Evolutionary conservation across 2,113 vertebrate genomes (phyloP).

Genomic region (Coptodon rendalli): DNA sequence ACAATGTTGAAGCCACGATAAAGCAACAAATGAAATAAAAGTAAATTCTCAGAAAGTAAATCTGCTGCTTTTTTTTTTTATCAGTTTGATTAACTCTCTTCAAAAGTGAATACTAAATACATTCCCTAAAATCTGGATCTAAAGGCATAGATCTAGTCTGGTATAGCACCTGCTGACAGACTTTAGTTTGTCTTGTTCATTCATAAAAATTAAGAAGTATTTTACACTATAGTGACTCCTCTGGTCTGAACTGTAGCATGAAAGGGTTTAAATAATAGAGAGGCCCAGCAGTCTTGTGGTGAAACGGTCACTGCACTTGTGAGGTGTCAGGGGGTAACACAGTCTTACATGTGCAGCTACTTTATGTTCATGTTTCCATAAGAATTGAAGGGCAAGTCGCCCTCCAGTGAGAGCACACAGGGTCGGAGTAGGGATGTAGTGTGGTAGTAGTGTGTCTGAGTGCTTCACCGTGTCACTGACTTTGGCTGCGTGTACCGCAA

Average conservation of each 20-base stretch:
- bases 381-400: not conserved
- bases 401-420: not conserved
- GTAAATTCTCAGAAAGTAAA: not conserved
- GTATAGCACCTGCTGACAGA: not conserved
- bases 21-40: not conserved
- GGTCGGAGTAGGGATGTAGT: not conserved
- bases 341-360: slow-evolving; percentile 7
- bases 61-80: not conserved
- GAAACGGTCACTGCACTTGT: slow-evolving; percentile 31
- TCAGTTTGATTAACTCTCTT: not conserved
- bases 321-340: slow-evolving; percentile 14
- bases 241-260: not conserved
- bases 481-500: not conserved
- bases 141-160: not conserved
- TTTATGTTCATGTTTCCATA: slow-evolving; percentile 16
- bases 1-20: not conserved
- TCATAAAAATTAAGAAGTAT: not conserved
- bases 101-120: not conserved
- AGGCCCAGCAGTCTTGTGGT: not conserved
- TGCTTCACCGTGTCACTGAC: not conserved
- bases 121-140: not conserved
- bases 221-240: not conserved
- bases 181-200: not conserved
- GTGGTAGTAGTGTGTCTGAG: not conserved
- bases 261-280: slow-evolving; percentile 17